These are phyloP conservation scores for Myotis brandtii DNA, from an alignment of 2,113 vertebrate genomes.

Conservation along the genomic window DNA sequence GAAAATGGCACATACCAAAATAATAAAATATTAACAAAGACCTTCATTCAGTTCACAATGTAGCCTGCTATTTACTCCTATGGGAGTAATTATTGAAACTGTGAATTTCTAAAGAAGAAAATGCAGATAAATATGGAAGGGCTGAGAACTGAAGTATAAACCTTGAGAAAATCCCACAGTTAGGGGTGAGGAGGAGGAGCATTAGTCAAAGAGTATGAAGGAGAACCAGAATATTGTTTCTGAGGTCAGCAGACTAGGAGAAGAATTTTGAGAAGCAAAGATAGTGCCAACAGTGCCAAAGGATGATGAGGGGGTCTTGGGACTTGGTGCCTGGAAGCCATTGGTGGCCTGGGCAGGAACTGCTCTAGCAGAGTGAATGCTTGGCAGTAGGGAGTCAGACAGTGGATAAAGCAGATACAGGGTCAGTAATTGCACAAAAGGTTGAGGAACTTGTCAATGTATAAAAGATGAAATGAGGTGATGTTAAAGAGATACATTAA, in stretches of 20 bases:
- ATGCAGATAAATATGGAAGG: background rate
- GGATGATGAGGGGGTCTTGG: background rate
- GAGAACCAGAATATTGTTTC: background rate
- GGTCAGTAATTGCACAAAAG: background rate
- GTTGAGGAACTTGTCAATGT: background rate
- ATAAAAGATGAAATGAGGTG: background rate
- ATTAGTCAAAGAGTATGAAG: background rate
- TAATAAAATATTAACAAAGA: background rate
- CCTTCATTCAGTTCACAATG: background rate
- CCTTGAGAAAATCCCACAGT: background rate
- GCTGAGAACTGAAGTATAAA: background rate
- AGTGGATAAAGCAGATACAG: background rate
- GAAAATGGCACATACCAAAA: background rate
- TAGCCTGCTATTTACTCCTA: background rate
- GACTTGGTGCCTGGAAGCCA: background rate
- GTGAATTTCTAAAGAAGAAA: background rate
- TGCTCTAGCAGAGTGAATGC: background rate
- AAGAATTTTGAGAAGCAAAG: background rate
- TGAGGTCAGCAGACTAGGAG: background rate
- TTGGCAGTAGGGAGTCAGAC: background rate
- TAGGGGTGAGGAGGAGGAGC: background rate
- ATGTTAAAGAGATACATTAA: background rate
- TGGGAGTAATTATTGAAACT: background rate
- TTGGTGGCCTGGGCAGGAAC: background rate
- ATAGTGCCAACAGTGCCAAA: background rate